Base-by-base conservation (phyloP, 2,888 invertebrate genomes). In the Drosophila acutilabella region DNA sequence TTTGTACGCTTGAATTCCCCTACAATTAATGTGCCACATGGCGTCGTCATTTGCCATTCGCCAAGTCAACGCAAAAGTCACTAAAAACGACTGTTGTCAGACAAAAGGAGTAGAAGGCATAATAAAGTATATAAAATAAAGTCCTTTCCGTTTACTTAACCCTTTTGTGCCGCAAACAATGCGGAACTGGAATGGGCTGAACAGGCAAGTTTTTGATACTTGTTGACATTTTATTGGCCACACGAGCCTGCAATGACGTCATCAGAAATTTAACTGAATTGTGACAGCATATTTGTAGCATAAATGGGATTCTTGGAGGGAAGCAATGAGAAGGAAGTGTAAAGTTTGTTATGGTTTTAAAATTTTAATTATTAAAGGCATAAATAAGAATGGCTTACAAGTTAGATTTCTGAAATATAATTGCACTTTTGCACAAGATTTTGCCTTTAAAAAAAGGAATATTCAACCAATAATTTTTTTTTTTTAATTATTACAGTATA, bases 31-130 rank as follows among this genome's bases (percentile, higher is more conserved):
- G 11, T 74, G 64, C 71, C 78, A 72, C 70, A 81, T 73, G 70
- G 73, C 66, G 68, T 58, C 58, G 52, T 53, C 38, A 59, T 62
- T 45, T 42, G 52, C 51, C 23, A 14, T 56, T 40, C 40, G 42
- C 26, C 20, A 69, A 73, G 78, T 81, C 74, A 70, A 64, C 53
- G 60, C 53, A 42, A 53, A 82, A 82, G 82, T 81, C 84, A 82
- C 57, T 44, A 51, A 53, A 64, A 47, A 45, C 52, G 70, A n/a
- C 53, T 51, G 68, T 57, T 59, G 13, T 13, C 11, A 4, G 40
- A 7, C 50, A 70, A 11, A 64, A 41, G 58, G 59, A 54, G 30
- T 30, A 13, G 60, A 48, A 47, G 16, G 23, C 18, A 64, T 64
- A 58, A 58, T 68, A 30, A 64, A 65, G 65, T 36, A 23, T 57